phyloP scores from a whole-genome alignment of 2,797 vertebrate species.

The Gephyroberyx darwinii region DNA sequence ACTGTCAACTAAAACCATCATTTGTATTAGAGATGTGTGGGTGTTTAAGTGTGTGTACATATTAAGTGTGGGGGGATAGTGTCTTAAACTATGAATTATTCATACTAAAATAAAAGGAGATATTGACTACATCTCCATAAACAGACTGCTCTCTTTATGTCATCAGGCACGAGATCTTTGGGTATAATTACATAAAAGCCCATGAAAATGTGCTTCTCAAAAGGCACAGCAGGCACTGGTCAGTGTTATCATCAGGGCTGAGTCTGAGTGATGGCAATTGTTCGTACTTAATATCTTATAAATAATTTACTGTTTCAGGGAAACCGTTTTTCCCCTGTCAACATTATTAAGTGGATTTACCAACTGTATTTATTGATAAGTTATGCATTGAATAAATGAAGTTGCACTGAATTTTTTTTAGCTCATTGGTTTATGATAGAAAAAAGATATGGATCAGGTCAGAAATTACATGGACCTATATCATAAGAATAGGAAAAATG shows the following conservation, averaged over 20 bases:
- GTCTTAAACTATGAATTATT: constrained; percentile 87
- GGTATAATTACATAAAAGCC: constrained; percentile 78
- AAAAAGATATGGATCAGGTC: constrained; percentile 50
- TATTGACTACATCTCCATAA: constrained; percentile 88
- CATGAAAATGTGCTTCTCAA: constrained; percentile 77
- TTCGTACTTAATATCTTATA: constrained; percentile 82
- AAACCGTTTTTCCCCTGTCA: constrained; percentile 45
- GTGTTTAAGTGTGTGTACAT: constrained; percentile 83
- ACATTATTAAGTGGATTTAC: constrained; percentile 65
- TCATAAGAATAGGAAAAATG: constrained; percentile 39
- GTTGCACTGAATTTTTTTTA: constrained; percentile 37
- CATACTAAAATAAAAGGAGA: constrained; percentile 84
- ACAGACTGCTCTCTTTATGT: constrained; percentile 85
- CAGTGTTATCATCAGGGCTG: constrained; percentile 73
- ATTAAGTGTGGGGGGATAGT: constrained; percentile 82
- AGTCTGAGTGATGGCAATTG: constrained; percentile 81
- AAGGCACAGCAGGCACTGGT: constrained; percentile 76
- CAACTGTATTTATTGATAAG: constrained; percentile 63
- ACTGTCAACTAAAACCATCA: constrained; percentile 85
- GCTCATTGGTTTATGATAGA: constrained; percentile 25
- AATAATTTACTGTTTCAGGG: constrained; percentile 80
- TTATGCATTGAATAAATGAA: constrained; percentile 28
- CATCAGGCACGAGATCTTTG: constrained; percentile 82
- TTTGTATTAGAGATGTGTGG: constrained; percentile 83
- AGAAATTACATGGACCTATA: constrained; percentile 38